Conservation (phyloP, 1,140 invertebrate species). For the Tetragonula clypearis region DNA sequence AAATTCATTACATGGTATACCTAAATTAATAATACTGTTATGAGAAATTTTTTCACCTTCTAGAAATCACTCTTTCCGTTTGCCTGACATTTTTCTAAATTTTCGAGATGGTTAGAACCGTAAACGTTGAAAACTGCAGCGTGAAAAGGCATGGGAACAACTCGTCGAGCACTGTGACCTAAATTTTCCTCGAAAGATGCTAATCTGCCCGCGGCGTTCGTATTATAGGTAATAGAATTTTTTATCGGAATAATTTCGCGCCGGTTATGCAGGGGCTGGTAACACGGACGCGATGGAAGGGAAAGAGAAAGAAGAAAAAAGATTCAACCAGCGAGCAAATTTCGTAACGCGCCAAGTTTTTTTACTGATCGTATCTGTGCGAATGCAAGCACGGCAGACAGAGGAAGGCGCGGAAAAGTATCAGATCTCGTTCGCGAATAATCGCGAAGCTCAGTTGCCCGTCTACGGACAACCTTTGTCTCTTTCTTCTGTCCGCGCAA, state of each 20-base stretch:
- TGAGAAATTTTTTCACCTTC: too few relatives aligned
- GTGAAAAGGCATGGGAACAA: not conserved
- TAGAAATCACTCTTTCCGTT: too few relatives aligned
- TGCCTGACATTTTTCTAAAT: too few relatives aligned
- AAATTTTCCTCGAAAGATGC: conserved; percentile 43
- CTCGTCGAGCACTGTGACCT: conserved; percentile 17
- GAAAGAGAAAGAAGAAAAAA: conserved; percentile 3
- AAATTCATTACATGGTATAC: too few relatives aligned
- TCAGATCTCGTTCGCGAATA: conserved; percentile 38
- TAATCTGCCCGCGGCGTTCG: conserved; percentile 5
- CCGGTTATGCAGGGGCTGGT: not conserved
- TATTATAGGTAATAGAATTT: conserved; percentile 49
- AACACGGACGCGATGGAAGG: not conserved
- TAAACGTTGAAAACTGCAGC: not conserved
- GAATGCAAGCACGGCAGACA: conserved; percentile 20
- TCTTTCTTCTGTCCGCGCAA: not conserved
- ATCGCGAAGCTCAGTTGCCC: not conserved
- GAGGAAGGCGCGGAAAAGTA: conserved; percentile 35
- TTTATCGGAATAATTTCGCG: conserved; percentile 54
- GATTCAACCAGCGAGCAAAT: conserved; percentile 19
- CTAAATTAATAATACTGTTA: not conserved
- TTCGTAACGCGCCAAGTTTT: conserved; percentile 36
- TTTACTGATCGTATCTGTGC: conserved; percentile 46
- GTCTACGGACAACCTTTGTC: conserved; percentile 26
- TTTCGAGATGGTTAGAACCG: not conserved